Base-by-base conservation (phyloP, 1,140 invertebrate species). In the Vanessa tameamea region DNA sequence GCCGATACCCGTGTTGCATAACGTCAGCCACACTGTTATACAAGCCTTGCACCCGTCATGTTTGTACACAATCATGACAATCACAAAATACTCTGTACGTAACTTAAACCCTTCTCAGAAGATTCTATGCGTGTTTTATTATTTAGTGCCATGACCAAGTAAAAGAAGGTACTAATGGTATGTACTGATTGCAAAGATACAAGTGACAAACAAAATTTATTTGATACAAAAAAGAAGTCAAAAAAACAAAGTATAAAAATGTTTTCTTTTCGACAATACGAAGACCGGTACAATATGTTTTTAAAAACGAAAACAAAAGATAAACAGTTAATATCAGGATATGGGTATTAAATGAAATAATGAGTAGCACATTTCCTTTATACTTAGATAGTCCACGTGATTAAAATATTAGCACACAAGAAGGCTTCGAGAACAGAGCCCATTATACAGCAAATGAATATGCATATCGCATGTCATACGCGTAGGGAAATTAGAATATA, bases 11-110 rank as follows among this genome's bases (percentile, higher is more conserved):
- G 57, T 63, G n/a, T 91, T 91, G 87, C 89, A 90, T 90, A 90
- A 91, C 87, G 84, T 74, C 77, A 73, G 75, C 78, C 79, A 65
- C 83, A 82, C 82, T 83, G 82, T 85, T 84, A 83, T 83, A 83
- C 79, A 81, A 87, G 80, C 78, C 69, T 78, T 67, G 80, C 77
- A 80, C 82, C 79, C 73, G 83, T 81, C 79, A 64, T 84, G 83
- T 88, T 89, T 89, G 83, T 90, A 87, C 83, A 88, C 86, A 89
- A 86, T 83, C 79, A 72, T 69, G 68, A 69, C 57, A 69, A 57
- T 69, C 47, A 43, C 55, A 63, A 43, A 61, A 48, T 26, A 69
- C 57, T 20, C 57, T 50, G 63, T 43, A 11, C 43, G 63, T 48
- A 64, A 64, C 16, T 47, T 64, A 48, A 64, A 48, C 63, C n/a